Conservation (phyloP, 2,113 vertebrate species). For the Hippocampus comes region DNA sequence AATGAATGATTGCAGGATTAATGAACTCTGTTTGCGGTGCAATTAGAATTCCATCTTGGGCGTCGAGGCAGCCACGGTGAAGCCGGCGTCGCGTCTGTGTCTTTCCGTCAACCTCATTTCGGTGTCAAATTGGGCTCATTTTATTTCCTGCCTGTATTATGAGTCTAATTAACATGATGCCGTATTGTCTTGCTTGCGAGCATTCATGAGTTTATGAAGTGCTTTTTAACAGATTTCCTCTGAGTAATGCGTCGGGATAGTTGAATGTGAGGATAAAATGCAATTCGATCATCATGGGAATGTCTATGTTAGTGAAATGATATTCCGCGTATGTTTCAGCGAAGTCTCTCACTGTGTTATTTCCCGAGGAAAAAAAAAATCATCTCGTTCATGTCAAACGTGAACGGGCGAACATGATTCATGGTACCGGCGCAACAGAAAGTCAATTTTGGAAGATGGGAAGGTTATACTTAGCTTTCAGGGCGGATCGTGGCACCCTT, state of each 20-base stretch:
- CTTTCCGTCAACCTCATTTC: slow-evolving; percentile 6
- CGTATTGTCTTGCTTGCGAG: background rate
- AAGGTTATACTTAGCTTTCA: slow-evolving; percentile 14
- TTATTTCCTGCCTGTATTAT: slow-evolving; percentile 6
- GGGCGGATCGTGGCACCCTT: background rate
- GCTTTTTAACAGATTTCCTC: background rate
- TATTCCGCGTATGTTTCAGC: background rate
- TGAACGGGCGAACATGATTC: background rate
- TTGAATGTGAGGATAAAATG: background rate
- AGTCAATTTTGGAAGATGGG: background rate
- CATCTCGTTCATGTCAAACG: background rate
- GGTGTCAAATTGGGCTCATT: background rate
- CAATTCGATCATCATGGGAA: background rate
- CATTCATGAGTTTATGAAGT: background rate
- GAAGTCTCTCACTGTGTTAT: background rate
- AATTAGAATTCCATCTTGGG: slow-evolving; percentile 19
- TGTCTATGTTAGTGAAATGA: background rate
- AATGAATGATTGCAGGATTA: slow-evolving; percentile 27
- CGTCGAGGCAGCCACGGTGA: slow-evolving; percentile 9
- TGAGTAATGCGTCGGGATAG: background rate
- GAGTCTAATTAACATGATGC: slow-evolving; percentile 8
- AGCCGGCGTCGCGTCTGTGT: slow-evolving; percentile 5
- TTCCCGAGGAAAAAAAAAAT: background rate
- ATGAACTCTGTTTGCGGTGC: slow-evolving; percentile 24
- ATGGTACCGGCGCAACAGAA: background rate